These are phyloP conservation scores for Hestina assimilis DNA, from an alignment of 1,140 invertebrate genomes.

Conservation along the genomic window DNA sequence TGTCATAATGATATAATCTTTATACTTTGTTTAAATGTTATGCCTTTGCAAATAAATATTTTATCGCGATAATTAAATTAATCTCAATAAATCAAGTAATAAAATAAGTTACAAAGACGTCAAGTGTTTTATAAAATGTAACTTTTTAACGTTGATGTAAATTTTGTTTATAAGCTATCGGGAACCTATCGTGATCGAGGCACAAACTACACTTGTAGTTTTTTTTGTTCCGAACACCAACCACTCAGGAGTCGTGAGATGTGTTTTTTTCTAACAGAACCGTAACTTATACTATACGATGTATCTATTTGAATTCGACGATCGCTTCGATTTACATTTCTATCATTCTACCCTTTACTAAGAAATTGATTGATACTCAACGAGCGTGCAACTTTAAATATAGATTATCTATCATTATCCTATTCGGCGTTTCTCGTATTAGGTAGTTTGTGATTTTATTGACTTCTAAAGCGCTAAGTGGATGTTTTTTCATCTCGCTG, in stretches of 20 bases:
- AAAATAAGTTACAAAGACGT: neutral
- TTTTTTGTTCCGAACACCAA: slow-evolving; percentile 43
- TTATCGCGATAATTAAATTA: neutral
- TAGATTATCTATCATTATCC: slow-evolving; percentile 6
- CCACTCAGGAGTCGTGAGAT: slow-evolving; percentile 58
- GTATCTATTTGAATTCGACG: slow-evolving; percentile 10
- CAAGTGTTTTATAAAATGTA: neutral
- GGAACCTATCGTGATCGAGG: slow-evolving; percentile 11
- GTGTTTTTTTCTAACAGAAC: slow-evolving; percentile 50
- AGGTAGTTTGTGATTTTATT: slow-evolving; percentile 38
- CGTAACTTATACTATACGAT: slow-evolving; percentile 38
- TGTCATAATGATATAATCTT: too few relatives aligned
- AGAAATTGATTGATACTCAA: slow-evolving; percentile 12
- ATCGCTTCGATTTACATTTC: slow-evolving; percentile 36
- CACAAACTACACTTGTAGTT: slow-evolving; percentile 27
- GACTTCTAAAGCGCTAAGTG: slow-evolving; percentile 53
- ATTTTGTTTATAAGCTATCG: slow-evolving; percentile 8
- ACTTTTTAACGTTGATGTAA: neutral
- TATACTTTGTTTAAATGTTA: too few relatives aligned
- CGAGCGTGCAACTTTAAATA: slow-evolving; percentile 27
- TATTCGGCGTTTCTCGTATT: neutral
- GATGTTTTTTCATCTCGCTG: slow-evolving; percentile 38
- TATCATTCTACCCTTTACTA: slow-evolving; percentile 5
- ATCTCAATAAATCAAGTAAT: neutral
- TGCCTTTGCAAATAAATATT: neutral